Evolutionary conservation across 2,797 vertebrate genomes (phyloP), one percentile per base, ranked within the genome.

Genomic region (Tangara arthus): DNA sequence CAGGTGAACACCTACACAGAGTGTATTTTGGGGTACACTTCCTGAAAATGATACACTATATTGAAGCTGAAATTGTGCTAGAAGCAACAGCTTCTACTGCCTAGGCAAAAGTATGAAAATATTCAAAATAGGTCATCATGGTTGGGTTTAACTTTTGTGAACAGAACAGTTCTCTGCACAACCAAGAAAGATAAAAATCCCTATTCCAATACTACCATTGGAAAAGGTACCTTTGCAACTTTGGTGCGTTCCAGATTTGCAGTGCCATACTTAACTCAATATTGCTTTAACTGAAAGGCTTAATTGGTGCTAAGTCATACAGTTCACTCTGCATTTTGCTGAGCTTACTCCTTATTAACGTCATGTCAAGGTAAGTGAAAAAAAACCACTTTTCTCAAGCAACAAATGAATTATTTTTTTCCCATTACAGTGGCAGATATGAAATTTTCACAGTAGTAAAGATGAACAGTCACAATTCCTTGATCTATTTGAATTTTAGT

Each of bases 261-360:
- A 87, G 79, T 1, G 17, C 19, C 69, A 39, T 53, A 39, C 53
- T 61, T 46, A 75, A 70, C 50, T 91, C 83, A 75, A 8, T 55
- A 69, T 53, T 91, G 70, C 42, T 84, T 75, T 87, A 63, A 56
- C 16, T 41, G 56, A 93, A 75, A 65, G 24, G 7, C 37, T 71
- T 68, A 61, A 94, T 39, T 95, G 63, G 17, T 79, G 16, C 10
- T 32, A 83, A 73, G 24, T 57, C 42, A 65, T 63, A 46, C 21
- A 80, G 72, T 50, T 89, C 73, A 92, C 47, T 19, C 22, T 57
- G 16, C 47, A 83, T 89, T 95, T 85, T 96, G 35, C 50, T 94
- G 37, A 42, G 53, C 14, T 75, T 64, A 52, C 12, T 66, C 15
- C 23, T 87, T 57, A 55, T 55, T 57, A 79, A 65, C 59, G 7